Conservation (phyloP, 1,140 invertebrate species). For the Nomia melanderi region DNA sequence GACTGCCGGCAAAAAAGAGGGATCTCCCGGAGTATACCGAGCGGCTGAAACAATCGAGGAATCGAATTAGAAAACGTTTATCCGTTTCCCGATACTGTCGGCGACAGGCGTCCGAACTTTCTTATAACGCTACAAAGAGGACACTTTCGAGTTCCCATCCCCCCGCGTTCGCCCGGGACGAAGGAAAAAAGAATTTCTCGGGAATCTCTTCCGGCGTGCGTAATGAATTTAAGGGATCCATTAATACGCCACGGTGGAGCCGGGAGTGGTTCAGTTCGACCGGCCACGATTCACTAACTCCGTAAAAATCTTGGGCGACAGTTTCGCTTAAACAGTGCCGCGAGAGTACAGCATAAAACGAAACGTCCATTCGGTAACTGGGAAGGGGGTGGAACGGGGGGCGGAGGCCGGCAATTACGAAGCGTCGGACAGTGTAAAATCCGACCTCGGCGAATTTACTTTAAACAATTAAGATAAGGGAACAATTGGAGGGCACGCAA, state of each 20-base stretch:
- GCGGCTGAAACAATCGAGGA: not conserved
- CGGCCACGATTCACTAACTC: not conserved
- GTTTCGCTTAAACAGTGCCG: no score
- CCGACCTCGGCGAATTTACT: slow-evolving; percentile 1
- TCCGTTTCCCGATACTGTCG: not conserved
- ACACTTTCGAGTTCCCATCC: not conserved
- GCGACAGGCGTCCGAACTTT: not conserved
- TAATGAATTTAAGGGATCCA: slow-evolving; percentile 6
- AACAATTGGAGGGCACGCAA: slow-evolving; percentile 4
- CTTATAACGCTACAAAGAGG: not conserved
- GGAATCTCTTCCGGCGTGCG: not conserved
- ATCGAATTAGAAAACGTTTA: slow-evolving; percentile 1
- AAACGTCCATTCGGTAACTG: no score
- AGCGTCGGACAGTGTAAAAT: not conserved
- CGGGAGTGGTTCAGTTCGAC: not conserved
- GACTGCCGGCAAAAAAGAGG: no score
- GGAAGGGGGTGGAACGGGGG: not conserved
- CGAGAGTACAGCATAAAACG: not conserved
- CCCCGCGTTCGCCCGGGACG: no score
- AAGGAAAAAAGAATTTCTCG: not conserved
- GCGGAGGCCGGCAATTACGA: not conserved
- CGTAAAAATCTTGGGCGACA: not conserved
- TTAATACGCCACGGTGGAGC: not conserved
- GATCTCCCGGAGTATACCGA: not conserved
- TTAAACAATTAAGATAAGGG: slow-evolving; percentile 16